Evolutionary conservation across 2,888 invertebrate species (phyloP).

Genomic region (Seira musarum): DNA sequence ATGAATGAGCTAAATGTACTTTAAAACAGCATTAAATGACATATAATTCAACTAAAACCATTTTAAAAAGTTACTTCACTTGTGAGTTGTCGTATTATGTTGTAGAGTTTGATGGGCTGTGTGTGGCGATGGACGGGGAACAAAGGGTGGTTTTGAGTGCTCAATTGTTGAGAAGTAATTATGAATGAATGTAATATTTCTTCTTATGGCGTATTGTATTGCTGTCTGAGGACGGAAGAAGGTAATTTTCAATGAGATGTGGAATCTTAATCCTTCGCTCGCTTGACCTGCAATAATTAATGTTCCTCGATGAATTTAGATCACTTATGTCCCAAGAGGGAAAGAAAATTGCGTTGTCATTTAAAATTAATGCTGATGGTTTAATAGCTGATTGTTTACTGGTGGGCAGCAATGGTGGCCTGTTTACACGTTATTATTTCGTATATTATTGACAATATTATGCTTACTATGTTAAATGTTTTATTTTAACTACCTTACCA

Average conservation of each 20-base stretch:
- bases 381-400: not conserved
- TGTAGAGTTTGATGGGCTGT: not conserved
- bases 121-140: not conserved
- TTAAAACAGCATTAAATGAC: not conserved
- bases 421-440: too few relatives aligned
- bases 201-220: conserved; percentile 1
- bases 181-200: conserved; percentile 10
- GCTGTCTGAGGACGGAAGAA: conserved; percentile 26
- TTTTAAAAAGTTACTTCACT: conserved; percentile 1
- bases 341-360: not conserved
- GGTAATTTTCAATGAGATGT: conserved; percentile 29
- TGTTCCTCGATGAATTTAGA: conserved; percentile 38
- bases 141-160: not conserved
- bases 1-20: not conserved
- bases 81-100: not conserved
- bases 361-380: not conserved
- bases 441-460: too few relatives aligned
- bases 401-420: too few relatives aligned
- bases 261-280: not conserved
- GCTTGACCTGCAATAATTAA: conserved; percentile 42
- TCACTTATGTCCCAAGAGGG: conserved; percentile 28
- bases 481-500: conserved; percentile 10
- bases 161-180: not conserved
- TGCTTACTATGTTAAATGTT: too few relatives aligned
- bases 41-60: not conserved